phyloP scores from a whole-genome alignment of 2,113 vertebrate genomes.

The Oxygymnocypris stewartii region DNA sequence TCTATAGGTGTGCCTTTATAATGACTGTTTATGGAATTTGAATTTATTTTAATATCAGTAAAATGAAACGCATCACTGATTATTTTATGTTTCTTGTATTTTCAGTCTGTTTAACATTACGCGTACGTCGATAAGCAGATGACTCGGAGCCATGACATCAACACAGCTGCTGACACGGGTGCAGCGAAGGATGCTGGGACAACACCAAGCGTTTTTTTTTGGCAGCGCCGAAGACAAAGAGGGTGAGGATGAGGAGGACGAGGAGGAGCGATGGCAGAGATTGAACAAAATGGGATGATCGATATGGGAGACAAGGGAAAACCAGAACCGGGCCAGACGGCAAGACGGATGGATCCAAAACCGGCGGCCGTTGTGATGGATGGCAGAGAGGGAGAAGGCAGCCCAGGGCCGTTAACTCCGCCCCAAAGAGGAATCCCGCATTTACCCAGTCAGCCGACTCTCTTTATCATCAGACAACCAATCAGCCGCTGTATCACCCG shows the following conservation, averaged over 20 bases:
- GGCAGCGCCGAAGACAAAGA: constrained; percentile 74
- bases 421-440: constrained; percentile 61
- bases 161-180: constrained; percentile 84
- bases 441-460: constrained; percentile 65
- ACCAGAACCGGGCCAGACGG: constrained; percentile 66
- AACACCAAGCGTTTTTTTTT: constrained; percentile 79
- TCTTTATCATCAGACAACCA: constrained; percentile 67
- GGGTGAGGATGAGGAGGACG: constrained; percentile 81
- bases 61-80: background rate
- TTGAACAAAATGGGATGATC: constrained; percentile 68
- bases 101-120: constrained; percentile 59
- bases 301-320: constrained; percentile 59
- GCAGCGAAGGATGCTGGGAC: constrained; percentile 82
- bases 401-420: constrained; percentile 64
- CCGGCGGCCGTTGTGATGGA: constrained; percentile 74
- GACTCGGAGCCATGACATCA: constrained; percentile 79
- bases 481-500: constrained; percentile 66
- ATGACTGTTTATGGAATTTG: background rate
- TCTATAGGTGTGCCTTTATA: background rate
- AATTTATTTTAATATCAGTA: background rate
- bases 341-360: constrained; percentile 70
- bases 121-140: constrained; percentile 68
- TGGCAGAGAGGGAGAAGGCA: constrained; percentile 70
- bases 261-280: constrained; percentile 83
- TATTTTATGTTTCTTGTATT: constrained; percentile 2